Base-by-base conservation (phyloP, 2,888 invertebrate species). In the Macrophya alboannulata region DNA sequence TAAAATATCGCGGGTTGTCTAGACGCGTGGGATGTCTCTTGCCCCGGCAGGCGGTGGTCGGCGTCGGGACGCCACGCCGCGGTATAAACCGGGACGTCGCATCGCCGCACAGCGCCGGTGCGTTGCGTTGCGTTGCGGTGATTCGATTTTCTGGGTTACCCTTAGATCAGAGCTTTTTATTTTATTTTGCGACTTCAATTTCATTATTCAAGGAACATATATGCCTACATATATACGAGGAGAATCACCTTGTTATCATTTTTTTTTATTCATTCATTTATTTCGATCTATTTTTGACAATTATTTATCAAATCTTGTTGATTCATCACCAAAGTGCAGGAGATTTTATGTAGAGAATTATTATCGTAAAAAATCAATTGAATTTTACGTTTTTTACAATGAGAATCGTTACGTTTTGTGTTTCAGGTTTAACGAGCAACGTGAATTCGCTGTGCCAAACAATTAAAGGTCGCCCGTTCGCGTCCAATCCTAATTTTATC, bases 11-110 rank as follows among this genome's bases (percentile, higher is more conserved):
- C 81, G 86, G 86, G 88, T 89, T 84, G 90, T 90, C 90, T 90
- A 90, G 90, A 90, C 90, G 90, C 89, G 90, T 90, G 90, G 90
- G 90, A 87, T 84, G 86, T 51, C 74, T 51, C 74, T 48, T 62
- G n/a, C 84, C 76, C 40, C 68, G 31, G 31, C 31, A 31, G 31
- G 79, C 62, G n/a, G 15, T 15, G 37, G 25, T 62, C 81, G 74
- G 81, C 83, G 74, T 59, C 59, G 40, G 48, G 76, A 55, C 51
- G 51, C 48, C 55, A 12, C 4, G 55, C 55, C 31, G 31, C 31
- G n/a, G n/a, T n/a, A 31, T 31, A 3, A 31, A 31, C 31, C 62
- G 25, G 37, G 68, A 68, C 62, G 59, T 37, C 82, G 84, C 5
- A 12, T 31, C 15, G 37, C 31, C 17, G 51, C 76, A 65, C 68